These are phyloP conservation scores for Paradisaea rubra DNA, from an alignment of 2,113 vertebrate genomes.

Conservation along the genomic window DNA sequence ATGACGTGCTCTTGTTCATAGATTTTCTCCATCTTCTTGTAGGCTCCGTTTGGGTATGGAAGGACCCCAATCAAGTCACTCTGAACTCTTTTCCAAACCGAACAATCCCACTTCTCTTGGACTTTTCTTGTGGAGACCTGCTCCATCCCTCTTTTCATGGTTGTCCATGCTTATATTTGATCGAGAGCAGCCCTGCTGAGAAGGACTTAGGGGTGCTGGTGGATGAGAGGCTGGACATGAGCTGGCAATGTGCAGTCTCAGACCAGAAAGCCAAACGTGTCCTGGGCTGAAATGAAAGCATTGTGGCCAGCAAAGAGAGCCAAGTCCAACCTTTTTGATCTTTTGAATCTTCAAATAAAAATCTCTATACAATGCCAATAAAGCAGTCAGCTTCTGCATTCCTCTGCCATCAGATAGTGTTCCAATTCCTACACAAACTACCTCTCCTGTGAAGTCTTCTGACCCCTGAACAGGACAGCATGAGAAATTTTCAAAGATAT, in stretches of 20 bases:
- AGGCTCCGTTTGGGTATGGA: fast-evolving
- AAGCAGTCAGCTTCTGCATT: not conserved
- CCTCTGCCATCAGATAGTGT: not conserved
- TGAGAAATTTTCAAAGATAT: not conserved
- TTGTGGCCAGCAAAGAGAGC: not conserved
- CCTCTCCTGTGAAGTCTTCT: not conserved
- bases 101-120: not conserved
- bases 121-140: not conserved
- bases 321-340: not conserved
- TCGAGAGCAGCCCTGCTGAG: fast-evolving
- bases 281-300: not conserved
- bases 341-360: not conserved
- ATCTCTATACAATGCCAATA: not conserved
- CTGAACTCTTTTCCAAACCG: not conserved
- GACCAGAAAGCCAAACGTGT: not conserved
- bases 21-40: not conserved
- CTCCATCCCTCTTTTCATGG: not conserved
- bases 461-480: not conserved
- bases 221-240: not conserved
- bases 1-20: not conserved
- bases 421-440: not conserved
- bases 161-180: not conserved
- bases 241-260: not conserved
- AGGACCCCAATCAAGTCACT: not conserved
- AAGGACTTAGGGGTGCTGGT: not conserved